phyloP scores from a whole-genome alignment of 2,113 vertebrate genomes.

The Nycticebus coucang region DNA sequence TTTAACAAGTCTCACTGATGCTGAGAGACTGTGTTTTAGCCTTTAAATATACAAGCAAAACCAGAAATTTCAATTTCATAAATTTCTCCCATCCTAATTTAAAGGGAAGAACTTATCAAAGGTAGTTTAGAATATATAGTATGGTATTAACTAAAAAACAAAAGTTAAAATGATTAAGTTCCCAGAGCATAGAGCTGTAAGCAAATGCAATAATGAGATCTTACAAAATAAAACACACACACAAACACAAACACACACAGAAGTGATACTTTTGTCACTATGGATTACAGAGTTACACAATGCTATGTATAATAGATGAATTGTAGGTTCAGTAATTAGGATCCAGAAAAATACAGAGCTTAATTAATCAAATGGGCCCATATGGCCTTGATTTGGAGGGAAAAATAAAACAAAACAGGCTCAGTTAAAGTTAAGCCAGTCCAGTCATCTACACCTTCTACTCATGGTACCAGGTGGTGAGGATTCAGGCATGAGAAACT shows the following conservation, averaged over 20 bases:
- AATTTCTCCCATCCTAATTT: constrained; percentile 10
- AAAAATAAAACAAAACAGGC: background rate
- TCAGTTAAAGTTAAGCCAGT: background rate
- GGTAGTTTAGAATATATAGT: background rate
- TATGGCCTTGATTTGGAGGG: background rate
- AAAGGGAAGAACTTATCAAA: constrained; percentile 4
- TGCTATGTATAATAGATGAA: background rate
- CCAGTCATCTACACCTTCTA: background rate
- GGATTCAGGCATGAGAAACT: constrained; percentile 1
- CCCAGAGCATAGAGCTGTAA: background rate
- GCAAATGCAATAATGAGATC: background rate
- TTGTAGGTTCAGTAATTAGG: constrained; percentile 19
- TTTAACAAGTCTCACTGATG: background rate
- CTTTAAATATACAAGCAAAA: constrained; percentile 40
- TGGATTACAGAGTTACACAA: background rate
- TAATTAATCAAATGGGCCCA: background rate
- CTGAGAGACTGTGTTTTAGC: background rate
- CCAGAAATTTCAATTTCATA: constrained; percentile 45
- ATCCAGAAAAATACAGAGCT: background rate
- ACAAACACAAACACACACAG: too few relatives aligned
- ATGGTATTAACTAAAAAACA: background rate
- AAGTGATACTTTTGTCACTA: background rate
- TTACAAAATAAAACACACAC: background rate
- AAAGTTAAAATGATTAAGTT: background rate
- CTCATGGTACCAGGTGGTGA: background rate